phyloP scores from a whole-genome alignment of 2,888 invertebrate genomes.

The Mimas tiliae region DNA sequence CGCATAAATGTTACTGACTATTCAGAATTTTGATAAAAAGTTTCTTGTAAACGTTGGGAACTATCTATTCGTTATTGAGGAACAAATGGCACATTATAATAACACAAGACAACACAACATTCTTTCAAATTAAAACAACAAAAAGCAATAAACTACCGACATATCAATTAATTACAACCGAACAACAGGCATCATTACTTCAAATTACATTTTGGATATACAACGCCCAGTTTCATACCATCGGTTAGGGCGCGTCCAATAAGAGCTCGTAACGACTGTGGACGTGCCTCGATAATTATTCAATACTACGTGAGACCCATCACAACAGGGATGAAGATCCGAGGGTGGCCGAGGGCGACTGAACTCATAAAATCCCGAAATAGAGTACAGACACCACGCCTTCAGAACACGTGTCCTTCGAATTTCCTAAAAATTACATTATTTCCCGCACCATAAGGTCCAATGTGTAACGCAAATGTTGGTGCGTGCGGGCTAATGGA shows the following conservation, averaged over 20 bases:
- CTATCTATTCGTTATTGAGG: too few relatives aligned
- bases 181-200: conserved; percentile 3
- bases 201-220: conserved; percentile 13
- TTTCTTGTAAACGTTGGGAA: too few relatives aligned
- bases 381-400: conserved; percentile 68
- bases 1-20: too few relatives aligned
- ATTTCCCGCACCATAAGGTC: conserved; percentile 11
- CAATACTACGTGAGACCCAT: conserved; percentile 46
- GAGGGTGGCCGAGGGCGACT: conserved; percentile 62
- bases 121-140: background rate
- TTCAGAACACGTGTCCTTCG: conserved; percentile 41
- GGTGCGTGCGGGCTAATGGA: conserved; percentile 39
- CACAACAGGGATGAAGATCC: conserved; percentile 49
- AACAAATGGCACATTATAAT: background rate
- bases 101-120: background rate
- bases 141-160: background rate
- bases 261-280: conserved; percentile 11
- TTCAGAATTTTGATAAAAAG: too few relatives aligned
- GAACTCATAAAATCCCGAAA: conserved; percentile 80
- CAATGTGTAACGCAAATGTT: background rate
- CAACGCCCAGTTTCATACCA: background rate
- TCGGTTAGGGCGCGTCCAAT: conserved; percentile 11
- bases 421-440: conserved; percentile 32
- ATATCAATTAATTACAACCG: conserved; percentile 15
- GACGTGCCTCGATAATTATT: conserved; percentile 24